Evolutionary conservation across 2,797 vertebrate species (phyloP).

Genomic region (Propithecus perrieri): DNA sequence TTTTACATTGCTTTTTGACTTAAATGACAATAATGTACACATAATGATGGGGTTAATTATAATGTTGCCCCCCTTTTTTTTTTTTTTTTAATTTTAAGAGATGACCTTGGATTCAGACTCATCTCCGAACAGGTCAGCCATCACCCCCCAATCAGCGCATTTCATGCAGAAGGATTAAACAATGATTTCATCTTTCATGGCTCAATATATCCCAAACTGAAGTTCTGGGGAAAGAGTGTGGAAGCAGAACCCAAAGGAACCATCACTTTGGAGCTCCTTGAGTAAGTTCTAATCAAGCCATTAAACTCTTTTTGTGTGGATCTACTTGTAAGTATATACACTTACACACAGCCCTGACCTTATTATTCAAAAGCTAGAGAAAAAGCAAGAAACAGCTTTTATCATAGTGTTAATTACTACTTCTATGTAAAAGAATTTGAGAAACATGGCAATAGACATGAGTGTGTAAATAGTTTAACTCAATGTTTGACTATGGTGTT

Average conservation of each 20-base stretch:
- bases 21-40: not conserved
- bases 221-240: slow-evolving; percentile 99
- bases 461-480: not conserved
- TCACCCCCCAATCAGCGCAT: slow-evolving; percentile 98
- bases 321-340: accelerated
- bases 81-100: slow-evolving; percentile 85
- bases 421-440: not conserved
- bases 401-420: not conserved
- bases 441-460: not conserved
- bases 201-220: slow-evolving; percentile 98
- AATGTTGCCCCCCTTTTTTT: not conserved
- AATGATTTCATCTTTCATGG: slow-evolving; percentile 97
- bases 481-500: not conserved
- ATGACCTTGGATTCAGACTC: slow-evolving; percentile 97
- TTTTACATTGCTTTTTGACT: not conserved
- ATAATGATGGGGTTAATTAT: not conserved
- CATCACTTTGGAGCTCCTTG: slow-evolving; percentile 97
- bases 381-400: not conserved
- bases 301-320: not conserved
- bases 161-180: slow-evolving; percentile 95
- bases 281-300: slow-evolving; percentile 86
- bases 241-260: slow-evolving; percentile 98
- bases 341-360: not conserved
- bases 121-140: slow-evolving; percentile 99
- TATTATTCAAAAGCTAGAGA: not conserved